These are phyloP conservation scores for Muschampia plurimacula DNA, from an alignment of 2,888 invertebrate species.

Conservation along the genomic window DNA sequence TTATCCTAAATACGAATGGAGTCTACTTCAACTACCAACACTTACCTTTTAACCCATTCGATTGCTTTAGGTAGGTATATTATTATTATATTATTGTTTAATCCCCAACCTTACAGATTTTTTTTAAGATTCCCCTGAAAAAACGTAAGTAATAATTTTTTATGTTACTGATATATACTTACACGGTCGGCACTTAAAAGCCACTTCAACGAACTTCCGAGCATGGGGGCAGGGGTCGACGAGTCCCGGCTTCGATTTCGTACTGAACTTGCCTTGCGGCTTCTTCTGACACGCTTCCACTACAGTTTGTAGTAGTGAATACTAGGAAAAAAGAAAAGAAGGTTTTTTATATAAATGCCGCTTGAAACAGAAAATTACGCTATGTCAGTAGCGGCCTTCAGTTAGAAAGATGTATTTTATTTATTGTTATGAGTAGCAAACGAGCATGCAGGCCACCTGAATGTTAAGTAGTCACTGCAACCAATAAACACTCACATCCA, in stretches of 20 bases:
- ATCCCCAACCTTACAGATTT: too few species aligned
- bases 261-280: constrained; percentile 94
- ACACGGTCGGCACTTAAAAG: constrained; percentile 98
- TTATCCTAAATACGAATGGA: too few species aligned
- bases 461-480: too few species aligned
- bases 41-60: too few species aligned
- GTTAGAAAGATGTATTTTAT: not conserved
- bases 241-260: constrained; percentile 92
- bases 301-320: constrained; percentile 95
- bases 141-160: not conserved
- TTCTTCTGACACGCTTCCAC: constrained; percentile 97
- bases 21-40: too few species aligned
- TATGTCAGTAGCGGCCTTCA: too few species aligned
- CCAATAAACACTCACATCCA: too few species aligned
- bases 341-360: not conserved
- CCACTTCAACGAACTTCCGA: constrained; percentile 96
- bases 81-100: too few species aligned
- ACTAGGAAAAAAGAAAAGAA: constrained; percentile 78
- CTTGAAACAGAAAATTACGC: not conserved
- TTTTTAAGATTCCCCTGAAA: too few species aligned
- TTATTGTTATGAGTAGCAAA: too few species aligned
- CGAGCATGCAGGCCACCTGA: too few species aligned
- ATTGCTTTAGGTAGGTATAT: too few species aligned
- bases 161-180: constrained; percentile 77
- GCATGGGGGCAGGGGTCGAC: constrained; percentile 96